Evolutionary conservation across 2,797 vertebrate genomes (phyloP), one percentile per base, ranked within the genome.

Genomic region (Lophius americanus): DNA sequence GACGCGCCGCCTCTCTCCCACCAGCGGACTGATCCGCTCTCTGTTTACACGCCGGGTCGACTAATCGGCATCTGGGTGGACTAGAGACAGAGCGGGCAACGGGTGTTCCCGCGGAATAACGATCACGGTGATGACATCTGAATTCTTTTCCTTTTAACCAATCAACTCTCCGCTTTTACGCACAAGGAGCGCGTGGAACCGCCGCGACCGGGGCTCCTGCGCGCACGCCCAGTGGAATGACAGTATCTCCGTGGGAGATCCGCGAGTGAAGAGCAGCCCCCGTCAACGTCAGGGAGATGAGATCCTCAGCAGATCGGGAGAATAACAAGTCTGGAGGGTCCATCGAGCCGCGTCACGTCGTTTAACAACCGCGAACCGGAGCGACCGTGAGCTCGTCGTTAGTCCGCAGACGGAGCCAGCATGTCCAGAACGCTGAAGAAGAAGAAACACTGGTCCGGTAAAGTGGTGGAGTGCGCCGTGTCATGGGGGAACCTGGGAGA

Each of bases 391-490:
- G 51, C 60, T 41, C 5, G 9, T 38, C 32, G 58, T 44, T 51
- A 54, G 42, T 69, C 10, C 8, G 46, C 7, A 50, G 36, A 73
- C 43, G 53, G 73, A 65, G 54, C 7, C 54, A 82, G 9, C 78
- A 98, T 98, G 97, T 98, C 96, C 87, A 96, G 96, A 82, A 97
- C 97, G 42, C 93, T 98, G 91, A 97, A 97, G 89, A 97, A 96
- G 94, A 96, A 96, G 94, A 96, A 96, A 92, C 96, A 98, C 91
- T 98, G 97, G 97, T 94, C 96, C 68, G 89, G 93, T 75, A 98
- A 97, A 91, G 96, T 98, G 91, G 96, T 97, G 93, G 97, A 98
- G 93, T 96, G 95, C 81, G 92, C 95, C 11, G 93, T 97, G 84
- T 96, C 96, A 52, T 96, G 96, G 95, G 94, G 94, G 50, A 94